Evolutionary conservation across 1,140 invertebrate species (phyloP).

Genomic region (Drosophila subobscura): DNA sequence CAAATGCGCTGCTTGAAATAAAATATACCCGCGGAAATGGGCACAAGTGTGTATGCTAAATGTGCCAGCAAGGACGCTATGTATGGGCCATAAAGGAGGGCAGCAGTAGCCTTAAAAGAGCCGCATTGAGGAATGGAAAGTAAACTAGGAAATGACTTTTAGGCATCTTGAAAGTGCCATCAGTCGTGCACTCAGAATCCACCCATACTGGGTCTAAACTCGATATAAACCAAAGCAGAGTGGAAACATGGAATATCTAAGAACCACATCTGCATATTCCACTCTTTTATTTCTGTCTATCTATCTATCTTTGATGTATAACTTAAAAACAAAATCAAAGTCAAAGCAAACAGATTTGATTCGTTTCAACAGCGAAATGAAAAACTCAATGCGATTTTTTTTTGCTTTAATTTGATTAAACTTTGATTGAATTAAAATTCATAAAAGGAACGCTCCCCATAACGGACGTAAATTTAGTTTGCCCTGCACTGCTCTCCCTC

Average conservation of each 20-base stretch:
- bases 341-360: conserved; percentile 34
- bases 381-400: background rate
- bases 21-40: conserved; percentile 30
- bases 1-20: conserved; percentile 12
- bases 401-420: conserved; percentile 59
- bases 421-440: conserved; percentile 76
- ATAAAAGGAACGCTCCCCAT: conserved; percentile 47
- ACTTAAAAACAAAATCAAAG: conserved; percentile 30
- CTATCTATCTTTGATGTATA: background rate
- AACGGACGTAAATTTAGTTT: conserved; percentile 63
- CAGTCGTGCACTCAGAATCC: too few relatives aligned
- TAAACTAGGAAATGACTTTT: too few relatives aligned
- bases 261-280: too few relatives aligned
- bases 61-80: conserved; percentile 46
- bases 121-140: too few relatives aligned
- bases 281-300: too few relatives aligned
- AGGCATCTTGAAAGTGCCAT: too few relatives aligned
- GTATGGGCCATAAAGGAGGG: background rate
- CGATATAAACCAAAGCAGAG: too few relatives aligned
- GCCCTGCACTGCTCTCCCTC: background rate
- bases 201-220: too few relatives aligned
- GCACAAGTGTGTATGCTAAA: conserved; percentile 45
- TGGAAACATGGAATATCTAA: too few relatives aligned
- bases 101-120: background rate
- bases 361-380: background rate